phyloP scores from a whole-genome alignment of 2,113 vertebrate species.

The Amazona guildingii region DNA sequence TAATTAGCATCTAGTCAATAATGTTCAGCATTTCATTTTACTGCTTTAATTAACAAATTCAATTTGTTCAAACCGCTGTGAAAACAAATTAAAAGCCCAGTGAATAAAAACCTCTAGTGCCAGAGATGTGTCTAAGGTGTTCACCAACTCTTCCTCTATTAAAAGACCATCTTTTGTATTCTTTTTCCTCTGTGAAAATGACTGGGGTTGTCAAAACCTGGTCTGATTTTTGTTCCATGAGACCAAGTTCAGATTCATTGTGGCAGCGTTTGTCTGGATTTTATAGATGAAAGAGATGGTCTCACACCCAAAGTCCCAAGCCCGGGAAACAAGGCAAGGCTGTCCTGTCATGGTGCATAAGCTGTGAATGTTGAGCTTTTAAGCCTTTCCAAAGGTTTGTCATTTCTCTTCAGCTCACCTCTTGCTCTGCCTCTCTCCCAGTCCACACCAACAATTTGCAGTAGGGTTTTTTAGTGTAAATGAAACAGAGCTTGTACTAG shows the following conservation, averaged over 20 bases:
- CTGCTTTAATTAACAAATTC: conserved; percentile 99
- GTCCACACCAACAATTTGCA: not conserved
- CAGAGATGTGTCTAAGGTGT: conserved; percentile 87
- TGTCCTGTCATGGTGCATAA: not conserved
- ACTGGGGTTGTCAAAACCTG: not conserved
- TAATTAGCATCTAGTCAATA: conserved; percentile 99
- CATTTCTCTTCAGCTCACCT: not conserved
- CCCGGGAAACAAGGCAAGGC: not conserved
- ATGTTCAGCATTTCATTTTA: conserved; percentile 99
- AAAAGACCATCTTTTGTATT: conserved; percentile 39
- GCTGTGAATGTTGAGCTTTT: not conserved
- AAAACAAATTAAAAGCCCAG: conserved; percentile 99
- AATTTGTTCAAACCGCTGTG: conserved; percentile 98
- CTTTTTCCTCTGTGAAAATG: not conserved
- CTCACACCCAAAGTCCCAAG: not conserved
- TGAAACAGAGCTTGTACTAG: not conserved
- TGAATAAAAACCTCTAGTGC: conserved; percentile 87
- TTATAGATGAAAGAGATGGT: not conserved
- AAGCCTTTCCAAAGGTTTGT: not conserved
- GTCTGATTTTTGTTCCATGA: not conserved
- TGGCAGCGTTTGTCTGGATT: accelerated
- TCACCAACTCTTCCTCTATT: conserved; percentile 80
- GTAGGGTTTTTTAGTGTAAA: not conserved
- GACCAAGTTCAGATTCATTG: not conserved
- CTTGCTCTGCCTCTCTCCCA: not conserved